A percentile compares a stretch with the other conserved stretches of the same genome.
Conservation (phyloP, 2,113 vertebrate species). For the Prionailurus viverrinus region DNA sequence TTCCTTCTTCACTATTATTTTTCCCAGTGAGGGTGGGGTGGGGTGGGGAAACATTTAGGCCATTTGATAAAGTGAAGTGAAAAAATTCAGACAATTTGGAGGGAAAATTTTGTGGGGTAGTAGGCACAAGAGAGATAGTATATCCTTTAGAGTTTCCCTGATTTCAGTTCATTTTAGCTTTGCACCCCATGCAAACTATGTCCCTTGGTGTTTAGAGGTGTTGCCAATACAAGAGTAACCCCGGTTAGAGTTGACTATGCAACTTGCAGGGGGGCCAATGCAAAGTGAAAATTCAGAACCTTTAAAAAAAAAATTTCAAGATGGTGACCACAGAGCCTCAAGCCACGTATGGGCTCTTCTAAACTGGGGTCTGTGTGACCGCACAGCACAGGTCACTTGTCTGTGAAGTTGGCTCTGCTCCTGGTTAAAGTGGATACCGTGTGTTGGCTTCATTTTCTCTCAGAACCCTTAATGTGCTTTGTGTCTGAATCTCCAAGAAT, state of each 20-base stretch:
- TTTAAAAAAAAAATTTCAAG: background rate
- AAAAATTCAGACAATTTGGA: background rate
- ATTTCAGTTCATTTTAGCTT: background rate
- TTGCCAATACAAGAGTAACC: background rate
- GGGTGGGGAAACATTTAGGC: background rate
- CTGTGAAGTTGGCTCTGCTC: background rate
- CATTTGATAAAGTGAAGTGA: background rate
- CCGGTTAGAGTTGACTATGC: background rate
- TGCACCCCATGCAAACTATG: background rate
- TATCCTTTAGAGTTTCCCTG: background rate
- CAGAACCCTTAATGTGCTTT: background rate
- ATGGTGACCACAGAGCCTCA: background rate
- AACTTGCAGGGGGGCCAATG: background rate
- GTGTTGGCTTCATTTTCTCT: background rate
- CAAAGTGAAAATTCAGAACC: background rate
- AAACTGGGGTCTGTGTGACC: background rate
- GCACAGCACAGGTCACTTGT: fast-evolving
- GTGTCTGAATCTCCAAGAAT: background rate
- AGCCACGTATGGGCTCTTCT: background rate
- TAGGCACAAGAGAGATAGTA: background rate
- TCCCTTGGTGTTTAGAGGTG: background rate
- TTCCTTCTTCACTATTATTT: background rate
- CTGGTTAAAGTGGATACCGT: background rate
- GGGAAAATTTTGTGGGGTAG: background rate
- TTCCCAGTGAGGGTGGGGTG: background rate